Evolutionary conservation across 2,888 invertebrate species (phyloP).

Genomic region (Pammene aurita): DNA sequence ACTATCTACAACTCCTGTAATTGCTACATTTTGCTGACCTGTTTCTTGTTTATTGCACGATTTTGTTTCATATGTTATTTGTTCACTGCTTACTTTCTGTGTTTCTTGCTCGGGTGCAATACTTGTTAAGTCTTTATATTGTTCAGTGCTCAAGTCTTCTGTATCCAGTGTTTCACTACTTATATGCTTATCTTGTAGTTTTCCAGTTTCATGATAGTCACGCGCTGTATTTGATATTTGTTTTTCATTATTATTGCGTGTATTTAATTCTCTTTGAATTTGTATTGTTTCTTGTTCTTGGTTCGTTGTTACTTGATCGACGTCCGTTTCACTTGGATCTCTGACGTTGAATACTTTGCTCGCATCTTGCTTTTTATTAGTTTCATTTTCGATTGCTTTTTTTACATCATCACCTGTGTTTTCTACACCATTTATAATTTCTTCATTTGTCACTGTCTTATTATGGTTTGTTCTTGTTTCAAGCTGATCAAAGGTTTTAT

Average conservation of each 20-base stretch:
- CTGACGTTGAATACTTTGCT: not conserved
- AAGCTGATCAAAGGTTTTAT: not conserved
- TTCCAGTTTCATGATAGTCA: not conserved
- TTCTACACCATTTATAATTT: not conserved
- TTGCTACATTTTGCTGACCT: not conserved
- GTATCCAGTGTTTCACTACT: too few relatives aligned
- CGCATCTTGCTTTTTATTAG: not conserved
- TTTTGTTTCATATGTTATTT: not conserved
- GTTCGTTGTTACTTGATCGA: not conserved
- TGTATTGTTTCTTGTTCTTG: not conserved
- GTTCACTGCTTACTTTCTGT: not conserved
- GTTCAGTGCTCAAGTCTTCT: not conserved
- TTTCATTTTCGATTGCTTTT: not conserved
- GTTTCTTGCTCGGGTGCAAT: not conserved
- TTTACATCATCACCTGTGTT: not conserved
- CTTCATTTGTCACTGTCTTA: not conserved
- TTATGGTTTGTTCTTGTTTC: not conserved
- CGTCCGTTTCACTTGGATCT: not conserved
- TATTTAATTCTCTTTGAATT: not conserved
- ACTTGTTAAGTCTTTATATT: not conserved
- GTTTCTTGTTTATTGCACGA: not conserved
- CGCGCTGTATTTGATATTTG: not conserved
- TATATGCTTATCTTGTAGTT: not conserved
- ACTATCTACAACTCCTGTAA: not conserved
- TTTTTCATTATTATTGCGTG: not conserved